These are phyloP conservation scores for Sparidentex hasta DNA, from an alignment of 2,797 vertebrate species.

Conservation along the genomic window DNA sequence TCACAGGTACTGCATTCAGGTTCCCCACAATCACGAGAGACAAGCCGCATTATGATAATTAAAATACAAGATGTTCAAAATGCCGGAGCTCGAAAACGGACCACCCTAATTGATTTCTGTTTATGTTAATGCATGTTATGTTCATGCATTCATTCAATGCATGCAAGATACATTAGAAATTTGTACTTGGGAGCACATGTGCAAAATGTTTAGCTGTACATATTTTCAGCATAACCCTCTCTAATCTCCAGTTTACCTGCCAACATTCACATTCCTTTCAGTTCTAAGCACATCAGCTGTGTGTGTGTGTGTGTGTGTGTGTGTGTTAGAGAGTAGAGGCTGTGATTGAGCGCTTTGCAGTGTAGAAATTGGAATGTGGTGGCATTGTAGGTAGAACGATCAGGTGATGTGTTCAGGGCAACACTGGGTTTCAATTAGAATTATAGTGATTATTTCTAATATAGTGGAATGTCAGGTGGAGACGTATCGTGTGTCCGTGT, in stretches of 20 bases:
- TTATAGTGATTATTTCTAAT: constrained; percentile 62
- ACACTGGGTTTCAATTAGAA: constrained; percentile 53
- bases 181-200: not conserved
- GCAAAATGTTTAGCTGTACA: constrained; percentile 21
- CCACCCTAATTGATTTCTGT: constrained; percentile 1
- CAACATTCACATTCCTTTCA: constrained; percentile 51
- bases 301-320: constrained; percentile 17
- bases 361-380: constrained; percentile 51
- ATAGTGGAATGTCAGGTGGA: constrained; percentile 44
- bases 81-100: constrained; percentile 11
- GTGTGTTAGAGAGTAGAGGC: constrained; percentile 27
- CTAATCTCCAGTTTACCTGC: constrained; percentile 50
- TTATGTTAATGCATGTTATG: constrained; percentile 31
- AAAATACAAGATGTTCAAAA: constrained; percentile 11
- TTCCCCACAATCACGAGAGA: not conserved
- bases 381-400: constrained; percentile 56
- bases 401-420: constrained; percentile 53
- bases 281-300: constrained; percentile 44
- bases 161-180: constrained; percentile 11
- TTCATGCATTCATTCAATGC: too few species aligned
- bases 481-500: not conserved
- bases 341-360: constrained; percentile 56
- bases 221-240: constrained; percentile 32
- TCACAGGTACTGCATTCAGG: not conserved
- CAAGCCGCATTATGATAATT: constrained; percentile 5